Conservation (phyloP, 2,113 vertebrate genomes). For the Gopherus evgoodei region DNA sequence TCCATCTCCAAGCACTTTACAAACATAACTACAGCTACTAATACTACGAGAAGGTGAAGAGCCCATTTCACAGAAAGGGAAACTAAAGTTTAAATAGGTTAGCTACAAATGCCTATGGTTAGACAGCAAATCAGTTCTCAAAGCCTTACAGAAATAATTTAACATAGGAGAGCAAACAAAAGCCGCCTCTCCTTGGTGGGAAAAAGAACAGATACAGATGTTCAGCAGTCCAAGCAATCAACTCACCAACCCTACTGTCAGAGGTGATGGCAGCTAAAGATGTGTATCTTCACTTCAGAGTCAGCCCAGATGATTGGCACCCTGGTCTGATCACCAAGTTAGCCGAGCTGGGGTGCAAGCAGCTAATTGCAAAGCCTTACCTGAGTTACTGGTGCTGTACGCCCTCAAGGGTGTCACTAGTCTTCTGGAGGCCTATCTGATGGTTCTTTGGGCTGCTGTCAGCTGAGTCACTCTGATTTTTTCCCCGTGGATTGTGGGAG, state of each 20-base stretch:
- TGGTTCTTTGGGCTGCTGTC: background rate
- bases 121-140: slow-evolving; percentile 9
- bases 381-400: background rate
- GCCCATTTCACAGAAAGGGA: slow-evolving; percentile 58
- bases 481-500: background rate
- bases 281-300: background rate
- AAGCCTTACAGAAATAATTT: background rate
- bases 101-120: background rate
- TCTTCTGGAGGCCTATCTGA: background rate
- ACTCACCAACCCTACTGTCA: background rate
- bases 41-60: slow-evolving; percentile 16
- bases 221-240: background rate
- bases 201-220: background rate
- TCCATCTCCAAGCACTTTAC: slow-evolving; percentile 47
- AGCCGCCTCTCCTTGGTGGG: background rate
- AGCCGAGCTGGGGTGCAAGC: background rate
- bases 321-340: background rate
- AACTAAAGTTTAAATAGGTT: background rate
- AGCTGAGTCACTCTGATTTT: background rate
- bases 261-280: background rate
- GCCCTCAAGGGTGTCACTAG: background rate
- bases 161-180: slow-evolving; percentile 31
- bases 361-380: background rate
- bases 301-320: background rate
- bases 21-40: slow-evolving; percentile 64